Evolutionary conservation across 1,140 invertebrate genomes (phyloP).

Genomic region (Camponotus vicinus): DNA sequence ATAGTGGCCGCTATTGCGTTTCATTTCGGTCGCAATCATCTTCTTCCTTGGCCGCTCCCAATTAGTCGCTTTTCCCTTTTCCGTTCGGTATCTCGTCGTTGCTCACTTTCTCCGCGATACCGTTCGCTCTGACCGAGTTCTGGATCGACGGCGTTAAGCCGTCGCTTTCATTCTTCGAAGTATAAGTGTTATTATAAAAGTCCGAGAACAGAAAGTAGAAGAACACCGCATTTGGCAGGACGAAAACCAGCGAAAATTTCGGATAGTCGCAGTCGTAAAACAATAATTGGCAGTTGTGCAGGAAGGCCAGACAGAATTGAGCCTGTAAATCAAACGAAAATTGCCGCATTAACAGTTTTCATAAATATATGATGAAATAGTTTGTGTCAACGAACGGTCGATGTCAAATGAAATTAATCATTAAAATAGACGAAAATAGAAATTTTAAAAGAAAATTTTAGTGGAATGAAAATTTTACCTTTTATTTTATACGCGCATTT

Average conservation of each 20-base stretch:
- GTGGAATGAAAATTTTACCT: too few species aligned
- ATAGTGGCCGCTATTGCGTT: background rate
- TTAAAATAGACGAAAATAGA: background rate
- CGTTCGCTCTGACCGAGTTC: slow-evolving; percentile 42
- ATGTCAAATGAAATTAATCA: background rate
- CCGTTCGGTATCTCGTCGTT: slow-evolving; percentile 57
- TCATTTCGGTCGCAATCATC: slow-evolving; percentile 10
- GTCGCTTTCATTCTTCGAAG: slow-evolving; percentile 27
- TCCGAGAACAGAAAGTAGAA: slow-evolving; percentile 93
- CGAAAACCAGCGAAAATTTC: slow-evolving; percentile 90
- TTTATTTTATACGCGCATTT: background rate
- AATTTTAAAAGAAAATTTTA: background rate
- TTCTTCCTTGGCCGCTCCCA: background rate
- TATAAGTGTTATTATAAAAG: slow-evolving; percentile 92
- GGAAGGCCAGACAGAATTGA: slow-evolving; percentile 92
- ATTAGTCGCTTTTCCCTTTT: slow-evolving; percentile 67
- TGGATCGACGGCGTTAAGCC: slow-evolving; percentile 32
- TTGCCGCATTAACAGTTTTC: background rate
- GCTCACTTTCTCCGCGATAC: slow-evolving; percentile 24
- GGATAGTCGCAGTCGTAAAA: slow-evolving; percentile 96
- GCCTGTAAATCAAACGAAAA: slow-evolving; percentile 86
- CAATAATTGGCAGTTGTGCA: slow-evolving; percentile 93
- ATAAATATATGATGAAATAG: background rate
- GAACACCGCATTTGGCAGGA: slow-evolving; percentile 92
- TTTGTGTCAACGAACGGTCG: background rate